Conservation (phyloP, 2,888 invertebrate species). For the Amphipoea oculea region DNA sequence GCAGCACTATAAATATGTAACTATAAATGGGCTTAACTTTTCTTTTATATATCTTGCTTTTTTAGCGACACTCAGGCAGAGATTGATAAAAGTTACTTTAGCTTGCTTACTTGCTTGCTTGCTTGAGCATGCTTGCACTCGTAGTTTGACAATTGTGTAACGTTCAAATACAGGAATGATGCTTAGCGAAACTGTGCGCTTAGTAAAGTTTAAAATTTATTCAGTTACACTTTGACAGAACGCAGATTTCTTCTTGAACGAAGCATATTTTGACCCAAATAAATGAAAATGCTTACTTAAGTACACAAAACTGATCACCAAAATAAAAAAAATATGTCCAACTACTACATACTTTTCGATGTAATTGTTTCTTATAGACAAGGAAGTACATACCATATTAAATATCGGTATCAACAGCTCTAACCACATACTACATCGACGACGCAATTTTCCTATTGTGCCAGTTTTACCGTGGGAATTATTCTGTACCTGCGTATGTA, state of each 20-base stretch:
- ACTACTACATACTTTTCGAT: too few species aligned
- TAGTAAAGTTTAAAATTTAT: background rate
- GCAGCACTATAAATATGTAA: background rate
- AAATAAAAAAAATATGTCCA: background rate
- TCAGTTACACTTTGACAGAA: too few species aligned
- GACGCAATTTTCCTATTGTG: conserved; percentile 84
- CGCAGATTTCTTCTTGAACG: background rate
- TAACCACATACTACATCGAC: conserved; percentile 57
- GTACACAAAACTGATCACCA: background rate
- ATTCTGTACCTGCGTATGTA: conserved; percentile 58
- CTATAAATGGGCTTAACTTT: background rate
- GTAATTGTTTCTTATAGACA: background rate
- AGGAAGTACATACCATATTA: background rate
- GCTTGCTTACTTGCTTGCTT: background rate
- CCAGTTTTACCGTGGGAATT: conserved; percentile 81
- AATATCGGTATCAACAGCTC: conserved; percentile 63
- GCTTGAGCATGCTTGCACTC: background rate
- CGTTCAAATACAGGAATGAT: background rate
- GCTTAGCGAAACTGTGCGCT: background rate
- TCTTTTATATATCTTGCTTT: background rate
- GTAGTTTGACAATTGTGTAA: background rate
- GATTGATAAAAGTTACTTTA: background rate
- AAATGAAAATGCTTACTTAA: background rate
- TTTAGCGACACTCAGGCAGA: too few species aligned
- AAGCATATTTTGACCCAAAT: background rate